Evolutionary conservation across 2,797 vertebrate genomes (phyloP).

Genomic region (Momotus momota): DNA sequence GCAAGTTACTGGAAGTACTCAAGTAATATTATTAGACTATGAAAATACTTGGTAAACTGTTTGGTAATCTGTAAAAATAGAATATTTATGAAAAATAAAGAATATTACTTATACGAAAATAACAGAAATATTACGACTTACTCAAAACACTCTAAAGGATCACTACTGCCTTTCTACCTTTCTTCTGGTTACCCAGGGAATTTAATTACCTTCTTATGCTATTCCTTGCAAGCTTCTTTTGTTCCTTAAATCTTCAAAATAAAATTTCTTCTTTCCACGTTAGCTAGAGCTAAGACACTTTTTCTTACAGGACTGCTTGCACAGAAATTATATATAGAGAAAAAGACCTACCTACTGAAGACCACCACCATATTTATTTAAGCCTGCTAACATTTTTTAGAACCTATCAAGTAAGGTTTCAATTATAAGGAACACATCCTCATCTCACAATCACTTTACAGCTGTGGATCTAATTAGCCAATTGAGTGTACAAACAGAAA

Average conservation of each 20-base stretch:
- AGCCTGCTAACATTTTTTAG: not conserved
- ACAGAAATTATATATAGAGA: not conserved
- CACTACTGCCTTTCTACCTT: not conserved
- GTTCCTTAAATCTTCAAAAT: conserved; percentile 1
- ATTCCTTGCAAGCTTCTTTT: not conserved
- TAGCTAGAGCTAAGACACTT: not conserved
- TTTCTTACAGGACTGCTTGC: not conserved
- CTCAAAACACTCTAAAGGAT: not conserved
- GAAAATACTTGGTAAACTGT: not conserved
- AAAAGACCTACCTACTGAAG: not conserved
- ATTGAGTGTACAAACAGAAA: not conserved
- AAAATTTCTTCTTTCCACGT: not conserved
- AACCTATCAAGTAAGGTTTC: not conserved
- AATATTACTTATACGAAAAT: not conserved
- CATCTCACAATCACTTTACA: not conserved
- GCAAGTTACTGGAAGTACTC: not conserved
- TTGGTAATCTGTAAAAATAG: not conserved
- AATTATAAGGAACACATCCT: not conserved
- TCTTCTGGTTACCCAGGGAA: not conserved
- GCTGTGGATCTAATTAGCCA: not conserved
- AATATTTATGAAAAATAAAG: not conserved
- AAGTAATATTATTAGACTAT: not conserved
- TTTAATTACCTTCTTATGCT: not conserved
- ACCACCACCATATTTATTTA: not conserved
- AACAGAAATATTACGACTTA: not conserved